Evolutionary conservation across 2,888 invertebrate species (phyloP).

Genomic region (Drosophila anceps): DNA sequence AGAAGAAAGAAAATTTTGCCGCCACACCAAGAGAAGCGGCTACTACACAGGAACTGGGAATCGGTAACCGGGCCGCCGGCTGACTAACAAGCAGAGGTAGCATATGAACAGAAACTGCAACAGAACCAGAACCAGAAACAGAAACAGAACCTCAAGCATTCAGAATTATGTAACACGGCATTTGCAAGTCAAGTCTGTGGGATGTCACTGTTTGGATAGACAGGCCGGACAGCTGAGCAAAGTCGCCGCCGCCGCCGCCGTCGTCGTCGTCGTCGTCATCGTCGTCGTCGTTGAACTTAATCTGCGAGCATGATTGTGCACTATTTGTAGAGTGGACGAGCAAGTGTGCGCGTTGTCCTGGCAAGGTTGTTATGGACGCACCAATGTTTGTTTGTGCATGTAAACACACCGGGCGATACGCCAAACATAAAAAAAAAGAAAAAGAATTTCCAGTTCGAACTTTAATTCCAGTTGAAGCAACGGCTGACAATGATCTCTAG

Average conservation of each 20-base stretch:
- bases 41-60: slow-evolving; percentile 60
- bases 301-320: slow-evolving; percentile 73
- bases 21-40: slow-evolving; percentile 76
- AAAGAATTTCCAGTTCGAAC: slow-evolving; percentile 8
- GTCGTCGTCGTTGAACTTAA: slow-evolving; percentile 70
- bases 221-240: slow-evolving; percentile 75
- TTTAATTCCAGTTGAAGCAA: slow-evolving; percentile 21
- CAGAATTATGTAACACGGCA: slow-evolving; percentile 78
- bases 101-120: slow-evolving; percentile 6
- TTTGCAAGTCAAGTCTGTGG: slow-evolving; percentile 77
- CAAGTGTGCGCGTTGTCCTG: slow-evolving; percentile 67
- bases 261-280: slow-evolving; percentile 58
- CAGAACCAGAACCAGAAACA: slow-evolving; percentile 29
- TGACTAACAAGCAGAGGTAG: slow-evolving; percentile 62
- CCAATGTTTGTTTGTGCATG: slow-evolving; percentile 63
- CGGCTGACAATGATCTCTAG: slow-evolving; percentile 88
- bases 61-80: slow-evolving; percentile 44
- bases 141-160: slow-evolving; percentile 39
- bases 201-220: slow-evolving; percentile 74
- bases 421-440: neutral
- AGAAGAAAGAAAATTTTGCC: slow-evolving; percentile 73
- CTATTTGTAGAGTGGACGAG: slow-evolving; percentile 63
- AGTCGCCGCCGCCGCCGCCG: slow-evolving; percentile 66
- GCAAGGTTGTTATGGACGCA: slow-evolving; percentile 77
- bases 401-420: slow-evolving; percentile 53